A percentile compares a stretch with the other conserved stretches of the same genome.
These are phyloP conservation scores for Triplophysa tibetana DNA, from an alignment of 2,113 vertebrate genomes.

Conservation along the genomic window DNA sequence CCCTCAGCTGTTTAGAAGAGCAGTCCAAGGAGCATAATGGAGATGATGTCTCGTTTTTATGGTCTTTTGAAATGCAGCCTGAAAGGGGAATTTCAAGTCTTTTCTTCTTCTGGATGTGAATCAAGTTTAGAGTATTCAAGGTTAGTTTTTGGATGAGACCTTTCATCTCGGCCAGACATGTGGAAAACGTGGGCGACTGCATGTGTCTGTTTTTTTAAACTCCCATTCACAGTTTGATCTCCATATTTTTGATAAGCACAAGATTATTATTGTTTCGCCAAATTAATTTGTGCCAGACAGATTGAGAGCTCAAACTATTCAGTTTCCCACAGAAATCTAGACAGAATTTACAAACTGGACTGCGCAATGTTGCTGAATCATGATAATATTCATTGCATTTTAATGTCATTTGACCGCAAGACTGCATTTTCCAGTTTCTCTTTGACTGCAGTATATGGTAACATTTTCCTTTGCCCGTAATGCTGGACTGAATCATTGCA, in stretches of 20 bases:
- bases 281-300: background rate
- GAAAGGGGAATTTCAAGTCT: constrained; percentile 2
- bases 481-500: constrained; percentile 39
- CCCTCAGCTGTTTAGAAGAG: background rate
- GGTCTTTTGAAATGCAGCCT: background rate
- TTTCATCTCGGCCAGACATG: constrained; percentile 16
- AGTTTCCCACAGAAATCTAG: background rate
- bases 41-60: background rate
- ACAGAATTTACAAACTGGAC: background rate
- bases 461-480: background rate
- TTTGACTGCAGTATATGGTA: background rate
- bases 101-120: constrained; percentile 7
- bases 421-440: background rate
- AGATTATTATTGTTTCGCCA: background rate
- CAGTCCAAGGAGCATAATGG: background rate
- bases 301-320: background rate
- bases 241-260: constrained; percentile 15
- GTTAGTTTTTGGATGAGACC: constrained; percentile 20
- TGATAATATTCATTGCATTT: background rate
- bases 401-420: background rate
- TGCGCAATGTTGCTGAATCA: background rate
- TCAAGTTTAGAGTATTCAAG: constrained; percentile 13
- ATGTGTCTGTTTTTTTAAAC: background rate
- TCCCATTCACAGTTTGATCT: constrained; percentile 11
- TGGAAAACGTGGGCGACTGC: constrained; percentile 25